phyloP scores from a whole-genome alignment of 2,797 vertebrate species.

The Girardinus metallicus region DNA sequence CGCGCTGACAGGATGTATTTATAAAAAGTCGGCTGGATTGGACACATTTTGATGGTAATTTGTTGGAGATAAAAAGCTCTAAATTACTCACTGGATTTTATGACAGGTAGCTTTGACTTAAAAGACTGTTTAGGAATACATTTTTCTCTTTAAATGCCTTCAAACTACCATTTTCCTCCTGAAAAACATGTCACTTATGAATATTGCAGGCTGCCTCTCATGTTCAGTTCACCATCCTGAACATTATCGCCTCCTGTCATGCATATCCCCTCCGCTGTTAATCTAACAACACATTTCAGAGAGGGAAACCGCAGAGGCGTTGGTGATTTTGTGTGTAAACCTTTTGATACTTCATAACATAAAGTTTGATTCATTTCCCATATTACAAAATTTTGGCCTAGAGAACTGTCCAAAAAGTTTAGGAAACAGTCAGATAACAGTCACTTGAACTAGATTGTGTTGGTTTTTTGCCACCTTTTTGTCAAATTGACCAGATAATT shows the following conservation, averaged over 20 bases:
- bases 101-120: conserved; percentile 22
- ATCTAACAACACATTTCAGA: background rate
- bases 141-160: conserved; percentile 19
- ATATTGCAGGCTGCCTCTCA: conserved; percentile 6
- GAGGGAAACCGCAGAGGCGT: background rate
- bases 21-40: conserved; percentile 10
- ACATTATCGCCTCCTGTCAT: background rate
- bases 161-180: conserved; percentile 14
- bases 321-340: background rate
- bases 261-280: background rate
- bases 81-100: conserved; percentile 13
- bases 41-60: conserved; percentile 28
- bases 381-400: background rate
- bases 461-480: background rate
- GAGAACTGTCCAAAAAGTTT: background rate
- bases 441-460: background rate
- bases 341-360: background rate
- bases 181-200: conserved; percentile 19
- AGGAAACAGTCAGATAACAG: background rate
- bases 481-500: background rate
- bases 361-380: background rate
- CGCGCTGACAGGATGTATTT: background rate
- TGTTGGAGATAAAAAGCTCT: conserved; percentile 28
- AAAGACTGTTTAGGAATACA: conserved; percentile 15
- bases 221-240: conserved; percentile 21